Percentiles rank a stretch among this genome's conserved stretches.
Conservation (phyloP, 2,888 invertebrate genomes). For the Trilocha varians region DNA sequence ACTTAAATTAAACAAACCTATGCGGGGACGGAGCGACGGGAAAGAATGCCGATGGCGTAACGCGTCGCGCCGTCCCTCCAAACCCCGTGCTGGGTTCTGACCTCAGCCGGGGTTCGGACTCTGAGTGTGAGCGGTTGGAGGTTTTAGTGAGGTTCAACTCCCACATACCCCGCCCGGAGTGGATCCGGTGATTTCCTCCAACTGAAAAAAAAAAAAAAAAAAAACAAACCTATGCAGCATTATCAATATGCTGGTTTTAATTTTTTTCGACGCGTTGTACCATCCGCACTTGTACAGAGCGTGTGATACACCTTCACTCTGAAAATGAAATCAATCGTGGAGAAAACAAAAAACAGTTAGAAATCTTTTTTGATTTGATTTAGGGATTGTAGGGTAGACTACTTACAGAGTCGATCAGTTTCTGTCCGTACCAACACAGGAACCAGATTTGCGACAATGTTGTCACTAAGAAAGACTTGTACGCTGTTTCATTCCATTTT, state of each 20-base stretch:
- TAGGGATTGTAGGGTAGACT: not conserved
- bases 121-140: no score
- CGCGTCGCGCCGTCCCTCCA: conserved; percentile 21
- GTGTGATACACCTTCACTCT: conserved; percentile 24
- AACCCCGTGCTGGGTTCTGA: no score
- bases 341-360: not conserved
- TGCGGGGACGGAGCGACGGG: no score
- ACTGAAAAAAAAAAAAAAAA: no score
- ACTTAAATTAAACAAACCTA: no score
- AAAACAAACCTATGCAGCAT: no score
- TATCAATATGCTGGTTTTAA: conserved; percentile 23
- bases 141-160: no score
- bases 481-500: conserved; percentile 30
- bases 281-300: conserved; percentile 32
- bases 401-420: conserved; percentile 32
- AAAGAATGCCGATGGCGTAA: no score
- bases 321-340: conserved; percentile 3
- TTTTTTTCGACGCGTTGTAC: conserved; percentile 23
- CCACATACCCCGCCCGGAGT: no score
- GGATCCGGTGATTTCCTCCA: no score
- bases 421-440: conserved; percentile 34
- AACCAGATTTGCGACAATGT: conserved; percentile 29
- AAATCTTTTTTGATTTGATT: no score
- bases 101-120: no score
- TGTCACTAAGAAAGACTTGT: conserved; percentile 29